phyloP scores from a whole-genome alignment of 1,140 invertebrate genomes.

The Apis mellifera region DNA sequence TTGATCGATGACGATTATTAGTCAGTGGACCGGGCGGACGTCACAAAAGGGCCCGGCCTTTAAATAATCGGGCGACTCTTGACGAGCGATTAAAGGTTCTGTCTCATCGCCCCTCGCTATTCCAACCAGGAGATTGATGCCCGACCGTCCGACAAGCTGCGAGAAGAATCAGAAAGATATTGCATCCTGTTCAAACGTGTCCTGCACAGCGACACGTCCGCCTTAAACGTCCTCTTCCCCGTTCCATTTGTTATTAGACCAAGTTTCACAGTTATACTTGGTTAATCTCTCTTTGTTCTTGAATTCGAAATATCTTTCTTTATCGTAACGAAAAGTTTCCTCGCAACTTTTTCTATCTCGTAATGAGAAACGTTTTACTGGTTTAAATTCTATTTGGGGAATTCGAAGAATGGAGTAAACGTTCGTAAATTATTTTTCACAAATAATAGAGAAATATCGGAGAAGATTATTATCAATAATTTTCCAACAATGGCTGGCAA shows the following conservation, averaged over 20 bases:
- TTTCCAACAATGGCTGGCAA: too few relatives aligned
- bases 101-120: slow-evolving; percentile 52
- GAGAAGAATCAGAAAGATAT: slow-evolving; percentile 62
- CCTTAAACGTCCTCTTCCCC: background rate
- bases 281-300: too few relatives aligned
- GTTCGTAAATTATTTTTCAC: too few relatives aligned
- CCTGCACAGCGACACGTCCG: background rate
- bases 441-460: too few relatives aligned
- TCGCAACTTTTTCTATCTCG: too few relatives aligned
- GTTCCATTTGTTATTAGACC: slow-evolving; percentile 5
- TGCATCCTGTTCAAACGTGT: slow-evolving; percentile 44
- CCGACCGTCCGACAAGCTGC: slow-evolving; percentile 37
- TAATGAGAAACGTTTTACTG: too few relatives aligned
- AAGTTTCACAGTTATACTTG: background rate
- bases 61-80: slow-evolving; percentile 67
- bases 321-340: too few relatives aligned
- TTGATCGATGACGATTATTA: slow-evolving; percentile 68
- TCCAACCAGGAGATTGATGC: slow-evolving; percentile 57
- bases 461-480: too few relatives aligned
- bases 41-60: slow-evolving; percentile 64
- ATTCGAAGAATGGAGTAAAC: too few relatives aligned
- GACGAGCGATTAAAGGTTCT: slow-evolving; percentile 68
- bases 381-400: too few relatives aligned
- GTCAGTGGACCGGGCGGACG: slow-evolving; percentile 63
- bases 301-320: too few relatives aligned